Evolutionary conservation across 2,797 vertebrate species (phyloP).

Genomic region (Novumbra hubbsi): DNA sequence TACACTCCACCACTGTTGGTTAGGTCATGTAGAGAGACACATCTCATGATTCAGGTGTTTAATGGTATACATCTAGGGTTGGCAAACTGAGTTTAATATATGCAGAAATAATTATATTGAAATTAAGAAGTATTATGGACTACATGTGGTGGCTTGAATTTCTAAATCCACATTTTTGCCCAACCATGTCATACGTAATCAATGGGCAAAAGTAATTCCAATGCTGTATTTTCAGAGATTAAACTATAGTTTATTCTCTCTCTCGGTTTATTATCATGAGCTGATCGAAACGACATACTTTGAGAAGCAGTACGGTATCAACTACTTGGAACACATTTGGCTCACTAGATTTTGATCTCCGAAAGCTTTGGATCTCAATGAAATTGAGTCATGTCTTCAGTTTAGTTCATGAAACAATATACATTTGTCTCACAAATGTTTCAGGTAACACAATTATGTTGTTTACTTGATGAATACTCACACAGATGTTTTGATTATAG

Average conservation of each 20-base stretch:
- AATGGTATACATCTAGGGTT: neutral
- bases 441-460: neutral
- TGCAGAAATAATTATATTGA: too few relatives aligned
- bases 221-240: neutral
- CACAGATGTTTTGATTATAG: neutral
- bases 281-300: constrained; percentile 74
- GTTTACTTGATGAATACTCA: neutral
- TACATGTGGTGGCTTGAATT: too few relatives aligned
- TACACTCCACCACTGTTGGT: neutral
- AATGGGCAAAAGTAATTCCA: too few relatives aligned
- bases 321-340: constrained; percentile 73
- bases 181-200: too few relatives aligned
- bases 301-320: constrained; percentile 74
- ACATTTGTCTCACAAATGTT: neutral
- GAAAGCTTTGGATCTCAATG: constrained; percentile 56
- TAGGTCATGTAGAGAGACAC: neutral
- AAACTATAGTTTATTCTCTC: neutral
- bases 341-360: constrained; percentile 50
- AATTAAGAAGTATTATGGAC: too few relatives aligned
- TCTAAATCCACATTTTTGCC: too few relatives aligned
- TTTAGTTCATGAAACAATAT: constrained; percentile 54
- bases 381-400: constrained; percentile 65
- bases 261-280: constrained; percentile 52
- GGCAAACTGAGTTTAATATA: neutral
- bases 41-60: neutral